Conservation (phyloP, 2,888 invertebrate genomes). For the Mellilla xanthometata region DNA sequence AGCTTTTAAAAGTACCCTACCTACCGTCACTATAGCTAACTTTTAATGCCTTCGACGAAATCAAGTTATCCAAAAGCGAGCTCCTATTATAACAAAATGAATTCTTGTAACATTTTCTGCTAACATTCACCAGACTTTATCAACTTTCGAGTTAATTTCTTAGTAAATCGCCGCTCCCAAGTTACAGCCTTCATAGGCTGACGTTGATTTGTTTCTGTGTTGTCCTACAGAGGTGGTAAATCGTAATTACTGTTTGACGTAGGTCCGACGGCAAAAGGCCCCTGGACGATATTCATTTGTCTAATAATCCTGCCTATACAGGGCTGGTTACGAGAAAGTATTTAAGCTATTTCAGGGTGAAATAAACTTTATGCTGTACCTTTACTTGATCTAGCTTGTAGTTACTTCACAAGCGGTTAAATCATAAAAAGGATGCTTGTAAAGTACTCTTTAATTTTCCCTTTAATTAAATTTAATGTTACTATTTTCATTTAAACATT, state of each 20-base stretch:
- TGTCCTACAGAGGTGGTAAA: constrained; percentile 53
- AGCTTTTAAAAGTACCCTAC: too few relatives aligned
- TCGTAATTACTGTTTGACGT: constrained; percentile 56
- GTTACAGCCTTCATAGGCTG: constrained; percentile 27
- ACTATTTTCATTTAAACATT: too few relatives aligned
- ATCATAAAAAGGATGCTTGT: too few relatives aligned
- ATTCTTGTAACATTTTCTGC: not conserved
- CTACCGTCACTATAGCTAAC: too few relatives aligned
- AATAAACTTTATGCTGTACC: too few relatives aligned
- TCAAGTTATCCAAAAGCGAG: not conserved
- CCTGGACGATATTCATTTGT: constrained; percentile 29
- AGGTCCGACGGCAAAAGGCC: constrained; percentile 44
- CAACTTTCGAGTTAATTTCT: constrained; percentile 23
- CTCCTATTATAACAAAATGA: not conserved
- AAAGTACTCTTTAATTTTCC: too few relatives aligned
- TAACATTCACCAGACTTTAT: constrained; percentile 13
- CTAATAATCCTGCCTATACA: constrained; percentile 17
- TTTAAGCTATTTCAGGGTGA: too few relatives aligned
- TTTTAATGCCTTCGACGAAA: not conserved
- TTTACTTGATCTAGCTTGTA: too few relatives aligned
- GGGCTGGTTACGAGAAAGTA: not conserved
- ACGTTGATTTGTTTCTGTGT: constrained; percentile 53
- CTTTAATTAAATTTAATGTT: too few relatives aligned
- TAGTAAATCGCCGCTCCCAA: constrained; percentile 19
- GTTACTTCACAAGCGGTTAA: too few relatives aligned